These are phyloP conservation scores for Ptyas mucosa DNA, from an alignment of 2,113 vertebrate species.

Conservation along the genomic window DNA sequence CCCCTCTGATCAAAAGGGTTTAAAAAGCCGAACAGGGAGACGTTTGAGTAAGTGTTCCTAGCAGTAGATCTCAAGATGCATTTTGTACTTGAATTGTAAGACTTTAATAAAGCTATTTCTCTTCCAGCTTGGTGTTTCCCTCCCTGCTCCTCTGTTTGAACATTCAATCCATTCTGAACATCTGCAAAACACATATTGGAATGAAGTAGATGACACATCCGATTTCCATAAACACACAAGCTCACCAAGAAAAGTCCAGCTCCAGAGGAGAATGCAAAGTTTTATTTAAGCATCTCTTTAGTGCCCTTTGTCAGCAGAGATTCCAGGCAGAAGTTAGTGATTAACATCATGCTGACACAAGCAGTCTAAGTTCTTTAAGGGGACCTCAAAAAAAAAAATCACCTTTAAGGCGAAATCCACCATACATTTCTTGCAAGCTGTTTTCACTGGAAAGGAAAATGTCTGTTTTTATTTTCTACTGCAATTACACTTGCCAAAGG, in stretches of 20 bases:
- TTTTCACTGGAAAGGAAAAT: not conserved
- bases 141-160: conserved; percentile 27
- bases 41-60: conserved; percentile 21
- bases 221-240: conserved; percentile 31
- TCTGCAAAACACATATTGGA: conserved; percentile 20
- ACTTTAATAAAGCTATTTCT: conserved; percentile 12
- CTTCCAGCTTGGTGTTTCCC: not conserved
- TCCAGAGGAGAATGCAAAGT: conserved; percentile 36
- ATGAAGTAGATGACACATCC: not conserved
- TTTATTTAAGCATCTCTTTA: conserved; percentile 27
- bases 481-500: not conserved
- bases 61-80: conserved; percentile 17
- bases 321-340: conserved; percentile 23
- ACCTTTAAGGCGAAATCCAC: not conserved
- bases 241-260: conserved; percentile 21
- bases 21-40: conserved; percentile 21
- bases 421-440: not conserved
- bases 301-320: conserved; percentile 7
- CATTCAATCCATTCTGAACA: not conserved
- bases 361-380: conserved; percentile 12
- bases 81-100: conserved; percentile 6
- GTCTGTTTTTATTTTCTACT: not conserved
- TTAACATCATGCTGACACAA: conserved; percentile 36
- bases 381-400: not conserved
- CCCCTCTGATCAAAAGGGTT: not conserved